Evolutionary conservation across 2,797 vertebrate species (phyloP), one percentile per base, ranked within the genome.

Genomic region (Limosa lapponica): DNA sequence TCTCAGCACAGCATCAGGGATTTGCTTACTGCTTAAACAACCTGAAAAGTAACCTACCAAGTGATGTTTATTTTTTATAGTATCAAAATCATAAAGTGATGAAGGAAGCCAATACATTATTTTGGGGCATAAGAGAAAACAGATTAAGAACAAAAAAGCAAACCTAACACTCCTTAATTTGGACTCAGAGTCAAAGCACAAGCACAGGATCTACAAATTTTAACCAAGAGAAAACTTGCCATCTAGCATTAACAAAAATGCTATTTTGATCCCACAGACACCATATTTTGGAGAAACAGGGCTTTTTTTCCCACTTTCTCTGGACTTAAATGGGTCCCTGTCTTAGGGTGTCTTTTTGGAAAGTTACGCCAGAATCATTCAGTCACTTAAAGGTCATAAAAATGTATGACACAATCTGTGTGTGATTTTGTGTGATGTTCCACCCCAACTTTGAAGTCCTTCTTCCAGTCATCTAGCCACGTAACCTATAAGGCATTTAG

Each of bases 331-430:
- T 16, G 11, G 3, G 6, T 80, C 32, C 7, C 7, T 64, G 23
- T 62, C 5, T 66, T 62, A 59, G 7, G 0, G 0, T 8, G 3
- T 16, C 5, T 32, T 78, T 90, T 66, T n/a, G 2, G 30, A 51
- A 71, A 91, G 18, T 16, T 78, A 70, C 66, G 3, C 8, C 27
- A 37, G 24, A 89, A 72, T 62, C 18, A 59, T 70, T 93, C 37
- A 77, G 51, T 64, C 22, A 43, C 7, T 61, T 54, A 18, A 39
- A 87, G 20, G 14, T 82, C 39, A 55, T 15, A 78, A 65, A 80
- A 70, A 69, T 22, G 3, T 16, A 16, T 46, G 2, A 25, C 24
- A 64, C 71, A 28, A 46, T 32, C 15, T 28, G 28, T 52, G 28
- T 52, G 51, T 18, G 51, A 30, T 52, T 52, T 17, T 19, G 51